Base-by-base conservation (phyloP, 2,888 invertebrate species). In the Lasioglossum pauxillum region DNA sequence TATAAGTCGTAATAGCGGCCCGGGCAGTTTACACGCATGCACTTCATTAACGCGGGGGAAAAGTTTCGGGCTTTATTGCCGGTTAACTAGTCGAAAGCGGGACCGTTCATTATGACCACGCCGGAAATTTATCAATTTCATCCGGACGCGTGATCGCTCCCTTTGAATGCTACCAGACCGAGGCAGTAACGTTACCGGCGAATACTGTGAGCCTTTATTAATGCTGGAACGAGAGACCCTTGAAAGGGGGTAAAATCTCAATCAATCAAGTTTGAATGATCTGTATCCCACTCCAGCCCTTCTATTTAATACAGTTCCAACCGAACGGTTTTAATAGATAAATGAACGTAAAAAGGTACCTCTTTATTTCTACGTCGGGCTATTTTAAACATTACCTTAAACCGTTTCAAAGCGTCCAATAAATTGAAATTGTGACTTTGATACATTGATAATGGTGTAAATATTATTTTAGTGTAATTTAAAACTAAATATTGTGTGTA, bases 11-110 rank as follows among this genome's bases (percentile, higher is more conserved):
- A 87, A 85, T 82, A 80, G 79, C 72, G 74, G 14, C 53, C 53
- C 72, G 77, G 64, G 82, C 82, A 82, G 82, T 85, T 86, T 85
- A 82, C 80, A 80, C 75, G 86, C 82, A 57, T 77, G 80, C 80
- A 85, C 85, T 87, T 87, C 82, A 85, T 85, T 87, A 87, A 82
- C 79, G 75, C 67, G 60, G 72, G 79, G 77, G 75, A 80, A 85
- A 75, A 84, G 80, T 84, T 82, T 80, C 75, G 57, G 44, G 82
- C 72, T 85, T 82, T 80, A 80, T 85, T 80, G 85, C 79, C 23
- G 75, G 64, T 84, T 80, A 84, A 84, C 81, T 73, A 79, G 80
- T 75, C 79, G 77, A 87, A 80, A 82, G 82, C 82, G 64, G 67
- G 72, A 23, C 27, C 80, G 79, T 81, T 84, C 80, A 75, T 84